Conservation (phyloP, 2,113 vertebrate species). For the Percina caprodes region DNA sequence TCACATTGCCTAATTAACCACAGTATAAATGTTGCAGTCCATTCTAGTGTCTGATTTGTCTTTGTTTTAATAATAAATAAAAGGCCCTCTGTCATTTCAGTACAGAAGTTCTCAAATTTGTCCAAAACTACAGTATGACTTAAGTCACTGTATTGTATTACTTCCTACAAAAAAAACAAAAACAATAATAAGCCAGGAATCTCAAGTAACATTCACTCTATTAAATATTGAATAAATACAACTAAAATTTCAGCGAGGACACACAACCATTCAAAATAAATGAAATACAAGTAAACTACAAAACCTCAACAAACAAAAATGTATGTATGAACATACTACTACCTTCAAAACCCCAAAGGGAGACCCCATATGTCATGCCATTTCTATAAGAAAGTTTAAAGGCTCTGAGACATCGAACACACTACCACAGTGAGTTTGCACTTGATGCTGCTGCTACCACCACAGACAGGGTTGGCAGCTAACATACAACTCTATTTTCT, state of each 20-base stretch:
- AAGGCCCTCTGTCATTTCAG: slow-evolving; percentile 29
- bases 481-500: slow-evolving; percentile 61
- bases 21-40: slow-evolving; percentile 12
- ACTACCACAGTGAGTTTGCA: slow-evolving; percentile 56
- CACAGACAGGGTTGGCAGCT: slow-evolving; percentile 42
- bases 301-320: slow-evolving; percentile 56
- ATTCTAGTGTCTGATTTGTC: slow-evolving; percentile 19
- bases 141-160: slow-evolving; percentile 26
- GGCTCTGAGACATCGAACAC: slow-evolving; percentile 58
- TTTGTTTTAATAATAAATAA: slow-evolving; percentile 25
- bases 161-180: slow-evolving; percentile 35
- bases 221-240: slow-evolving; percentile 61
- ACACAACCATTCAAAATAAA: slow-evolving; percentile 51
- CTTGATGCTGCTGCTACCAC: slow-evolving; percentile 39
- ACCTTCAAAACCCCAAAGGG: slow-evolving; percentile 59
- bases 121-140: slow-evolving; percentile 35
- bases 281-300: slow-evolving; percentile 58
- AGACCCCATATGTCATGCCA: slow-evolving; percentile 65
- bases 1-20: slow-evolving; percentile 13
- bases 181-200: slow-evolving; percentile 22
- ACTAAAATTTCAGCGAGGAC: slow-evolving; percentile 48
- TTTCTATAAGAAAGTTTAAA: slow-evolving; percentile 86
- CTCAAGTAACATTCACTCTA: slow-evolving; percentile 51
- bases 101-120: slow-evolving; percentile 37
- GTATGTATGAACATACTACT: slow-evolving; percentile 64